Base-by-base conservation (phyloP, 2,888 invertebrate species). In the Troides helena region DNA sequence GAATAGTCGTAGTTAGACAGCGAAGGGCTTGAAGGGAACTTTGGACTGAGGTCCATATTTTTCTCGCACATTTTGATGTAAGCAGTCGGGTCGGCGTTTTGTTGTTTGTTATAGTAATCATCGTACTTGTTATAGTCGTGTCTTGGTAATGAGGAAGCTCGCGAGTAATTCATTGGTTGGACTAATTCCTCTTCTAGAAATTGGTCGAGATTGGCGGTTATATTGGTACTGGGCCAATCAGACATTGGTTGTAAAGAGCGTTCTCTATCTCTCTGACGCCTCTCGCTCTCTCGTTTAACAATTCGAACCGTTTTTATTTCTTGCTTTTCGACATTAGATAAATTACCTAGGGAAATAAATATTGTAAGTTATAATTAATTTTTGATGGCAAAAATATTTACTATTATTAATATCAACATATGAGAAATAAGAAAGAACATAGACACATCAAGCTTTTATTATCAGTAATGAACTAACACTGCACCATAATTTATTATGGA, bases 231-330 rank as follows among this genome's bases (percentile, higher is more conserved):
- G 0, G 90, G 84, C 92, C 92, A 93, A 70, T 93, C 93, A 0
- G 89, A 82, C 84, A 92, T 87, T 0, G 93, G 93, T 72, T 93
- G 93, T 0, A 93, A 78, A 0, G 93, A 93, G 62, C 96, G 95
- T 78, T 97, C 97, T 62, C 97, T 93, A 78, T 97, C 97, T 63
- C 97, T 93, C 81, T 97, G 97, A 0, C 98, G 93, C 67, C 97
- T 94, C 84, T 98, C 98, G 30, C 97, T 97, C 84, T 98, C 98
- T 18, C 98, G 93, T 88, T 98, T 98, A 0, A 98, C 98, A 79
- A 98, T 98, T 71, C 98, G 94, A 23, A 98, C 98, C 0, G 98
- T 98, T 93, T 98, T 97, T 71, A 97, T 97, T 88, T 98, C 98
- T 84, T 96, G 95, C 77, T 97, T 97, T 81, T 98, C 98, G 69